Evolutionary conservation across 2,797 vertebrate genomes (phyloP), one percentile per base, ranked within the genome.

Genomic region (Sarcoramphus papa): DNA sequence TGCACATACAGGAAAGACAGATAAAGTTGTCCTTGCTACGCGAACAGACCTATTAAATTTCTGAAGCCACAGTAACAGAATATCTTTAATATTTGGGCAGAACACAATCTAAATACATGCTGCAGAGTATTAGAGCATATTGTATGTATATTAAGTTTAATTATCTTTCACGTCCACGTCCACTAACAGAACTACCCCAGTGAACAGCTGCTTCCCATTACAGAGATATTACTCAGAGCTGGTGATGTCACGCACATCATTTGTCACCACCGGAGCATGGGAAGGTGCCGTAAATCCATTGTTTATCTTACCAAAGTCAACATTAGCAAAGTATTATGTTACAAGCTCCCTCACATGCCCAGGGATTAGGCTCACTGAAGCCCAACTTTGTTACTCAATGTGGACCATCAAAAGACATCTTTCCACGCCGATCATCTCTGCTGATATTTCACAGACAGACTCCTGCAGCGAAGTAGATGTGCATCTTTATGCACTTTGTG

Each of bases 141-240:
- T 87, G 76, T 50, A 68, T 27, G 40, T 23, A 89, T 88, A 89
- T 88, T 85, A 85, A 50, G 50, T 79, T 89, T 93, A 80, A 94
- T 83, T 92, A 60, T 50, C 62, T 75, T 93, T 88, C 78, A 94
- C 90, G 75, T 74, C 64, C 72, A 72, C 0, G 0, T 88, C 73
- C 85, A 73, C 68, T 65, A 85, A 72, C 10, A 68, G 72, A 79
- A 75, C 64, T 69, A 57, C 45, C 72, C 47, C 70, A 65, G 47
- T 37, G 54, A 88, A 76, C 90, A 96, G 92, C 90, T 96, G 96
- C 73, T 90, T 81, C 90, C 85, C 59, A 65, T 95, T 85, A 90
- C 28, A 84, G 59, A 88, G 63, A 63, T 59, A 90, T 92, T 89
- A 91, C 86, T 92, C 92, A 91, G 69, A 62, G 86, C 45, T 63